Conservation (phyloP, 2,888 invertebrate genomes). For the Didymodactylos carnosus region DNA sequence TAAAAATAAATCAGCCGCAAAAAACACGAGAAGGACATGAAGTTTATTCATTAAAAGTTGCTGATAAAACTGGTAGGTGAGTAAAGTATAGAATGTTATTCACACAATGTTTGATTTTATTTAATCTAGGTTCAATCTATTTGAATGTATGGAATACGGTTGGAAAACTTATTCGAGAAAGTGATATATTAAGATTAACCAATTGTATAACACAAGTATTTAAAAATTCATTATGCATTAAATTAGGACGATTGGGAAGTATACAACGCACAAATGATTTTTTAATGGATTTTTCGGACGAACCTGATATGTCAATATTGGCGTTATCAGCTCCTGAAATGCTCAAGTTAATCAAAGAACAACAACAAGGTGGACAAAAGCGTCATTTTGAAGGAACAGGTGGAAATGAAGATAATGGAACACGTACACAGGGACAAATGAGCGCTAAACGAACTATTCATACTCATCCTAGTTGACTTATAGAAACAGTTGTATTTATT, state of each 20-base stretch:
- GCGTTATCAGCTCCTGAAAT: too few species aligned
- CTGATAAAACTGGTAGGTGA: neutral
- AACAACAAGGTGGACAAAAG: too few species aligned
- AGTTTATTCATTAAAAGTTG: neutral
- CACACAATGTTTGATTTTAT: too few species aligned
- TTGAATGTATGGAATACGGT: neutral
- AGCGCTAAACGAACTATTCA: too few species aligned
- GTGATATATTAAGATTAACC: neutral
- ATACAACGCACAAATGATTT: neutral
- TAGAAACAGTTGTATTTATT: too few species aligned
- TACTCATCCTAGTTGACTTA: too few species aligned
- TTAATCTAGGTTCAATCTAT: neutral
- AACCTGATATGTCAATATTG: neutral
- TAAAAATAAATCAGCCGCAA: neutral
- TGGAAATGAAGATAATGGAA: too few species aligned
- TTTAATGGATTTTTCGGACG: neutral
- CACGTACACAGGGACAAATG: too few species aligned
- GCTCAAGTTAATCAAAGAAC: too few species aligned
- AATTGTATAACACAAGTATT: neutral
- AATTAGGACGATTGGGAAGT: neutral
- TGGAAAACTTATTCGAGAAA: neutral
- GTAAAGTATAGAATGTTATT: too few species aligned
- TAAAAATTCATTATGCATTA: neutral
- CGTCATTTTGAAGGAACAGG: too few species aligned
- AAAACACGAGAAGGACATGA: neutral